Base-by-base conservation (phyloP, 2,888 invertebrate genomes). In the Acronicta aceris region DNA sequence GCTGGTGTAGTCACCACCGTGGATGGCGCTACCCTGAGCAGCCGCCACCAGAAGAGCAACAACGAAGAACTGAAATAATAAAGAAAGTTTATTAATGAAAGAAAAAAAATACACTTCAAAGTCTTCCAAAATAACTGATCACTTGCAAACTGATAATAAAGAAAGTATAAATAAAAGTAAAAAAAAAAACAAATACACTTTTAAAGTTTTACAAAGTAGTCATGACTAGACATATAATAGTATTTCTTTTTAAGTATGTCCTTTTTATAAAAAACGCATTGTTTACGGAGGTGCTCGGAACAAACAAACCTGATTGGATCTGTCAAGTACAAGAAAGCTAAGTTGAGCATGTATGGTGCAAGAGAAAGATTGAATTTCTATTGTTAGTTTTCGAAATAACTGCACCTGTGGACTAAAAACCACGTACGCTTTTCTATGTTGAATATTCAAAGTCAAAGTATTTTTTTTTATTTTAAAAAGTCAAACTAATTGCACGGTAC, bases 1-100 rank as follows among this genome's bases (percentile, higher is more conserved):
- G 87, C 91, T 93, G 79, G 81, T 87, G 88, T 91, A 91, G 83
- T 90, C 89, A 21, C 77, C 89, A 45, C 91, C 91, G 66, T 90
- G 90, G 80, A 90, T 81, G 17, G 88, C 92, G 81, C 91, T 92
- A 81, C 88, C 91, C 30, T 89, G 89, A 53, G 87, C 93, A 76
- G 89, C 92, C 66, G 90, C 94, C 74, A 92, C 93, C 82, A 93
- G 82, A 65, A 93, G 79, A 80, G 94, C 93, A 76, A 93, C 85
- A 74, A 91, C 82, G 80, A 91, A 83, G 87, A 94, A 89, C 94
- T 96, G 87, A 74, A 92, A 87, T 81, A 76, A 15, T 0, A 33
- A 21, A 0, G 15, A 6, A 42, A 36, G 9, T 27, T 8, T 27
- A 8, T 46, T 25, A 12, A 27, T 0, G 4, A 8, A 15, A 6